phyloP scores from a whole-genome alignment of 2,797 vertebrate species.

The Psittacula derbiana region DNA sequence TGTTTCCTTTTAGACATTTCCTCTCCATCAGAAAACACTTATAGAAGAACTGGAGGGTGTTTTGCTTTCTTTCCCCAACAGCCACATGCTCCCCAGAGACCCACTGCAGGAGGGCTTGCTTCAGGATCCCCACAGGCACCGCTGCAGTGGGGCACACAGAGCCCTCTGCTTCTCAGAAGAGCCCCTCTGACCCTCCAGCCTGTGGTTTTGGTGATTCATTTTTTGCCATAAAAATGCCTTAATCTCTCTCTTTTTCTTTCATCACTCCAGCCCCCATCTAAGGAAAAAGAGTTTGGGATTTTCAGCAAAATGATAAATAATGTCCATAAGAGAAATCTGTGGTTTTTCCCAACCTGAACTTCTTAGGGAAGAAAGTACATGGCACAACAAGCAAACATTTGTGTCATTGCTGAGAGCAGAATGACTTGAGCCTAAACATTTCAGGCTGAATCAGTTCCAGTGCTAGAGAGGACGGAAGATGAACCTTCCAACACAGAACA shows the following conservation, averaged over 20 bases:
- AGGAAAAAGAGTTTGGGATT: background rate
- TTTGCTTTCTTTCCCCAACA: background rate
- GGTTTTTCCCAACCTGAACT: background rate
- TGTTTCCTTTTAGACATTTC: background rate
- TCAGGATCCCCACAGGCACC: background rate
- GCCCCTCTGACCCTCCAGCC: background rate
- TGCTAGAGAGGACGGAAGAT: background rate
- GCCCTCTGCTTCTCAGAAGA: background rate
- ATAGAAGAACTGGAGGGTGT: background rate
- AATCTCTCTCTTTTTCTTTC: background rate
- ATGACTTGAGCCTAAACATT: background rate
- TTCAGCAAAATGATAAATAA: background rate
- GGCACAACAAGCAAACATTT: background rate
- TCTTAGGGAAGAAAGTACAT: background rate
- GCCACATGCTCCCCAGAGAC: accelerated
- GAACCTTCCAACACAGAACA: background rate
- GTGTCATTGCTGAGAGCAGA: background rate
- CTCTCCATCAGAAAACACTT: background rate
- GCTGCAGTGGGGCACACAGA: background rate
- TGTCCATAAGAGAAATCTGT: background rate
- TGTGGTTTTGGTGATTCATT: background rate
- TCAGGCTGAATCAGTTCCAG: background rate
- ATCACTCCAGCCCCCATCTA: background rate
- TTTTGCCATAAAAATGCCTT: background rate
- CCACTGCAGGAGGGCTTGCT: accelerated